A percentile compares a stretch with the other conserved stretches of the same genome.
Evolutionary conservation across 2,888 invertebrate species (phyloP).

Genomic region (Hypomecis atomaria): DNA sequence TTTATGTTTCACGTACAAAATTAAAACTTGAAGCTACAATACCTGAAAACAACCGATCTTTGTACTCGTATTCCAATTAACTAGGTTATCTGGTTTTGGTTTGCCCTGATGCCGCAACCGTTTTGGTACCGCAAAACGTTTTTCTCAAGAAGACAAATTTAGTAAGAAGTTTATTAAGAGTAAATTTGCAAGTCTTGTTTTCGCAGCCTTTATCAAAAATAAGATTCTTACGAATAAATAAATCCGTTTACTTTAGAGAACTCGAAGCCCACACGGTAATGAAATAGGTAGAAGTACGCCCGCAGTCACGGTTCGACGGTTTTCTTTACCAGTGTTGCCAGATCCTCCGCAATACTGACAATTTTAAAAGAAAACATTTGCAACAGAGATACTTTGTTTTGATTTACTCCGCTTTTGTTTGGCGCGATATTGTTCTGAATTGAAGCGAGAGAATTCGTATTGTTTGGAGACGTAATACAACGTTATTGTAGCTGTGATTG

Average conservation of each 20-base stretch:
- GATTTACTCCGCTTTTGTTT: slow-evolving; percentile 36
- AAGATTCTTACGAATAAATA: not conserved
- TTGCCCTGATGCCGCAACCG: too few species aligned
- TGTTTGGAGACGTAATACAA: slow-evolving; percentile 6
- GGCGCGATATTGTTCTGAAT: slow-evolving; percentile 27
- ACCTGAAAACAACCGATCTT: too few species aligned
- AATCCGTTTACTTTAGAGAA: slow-evolving; percentile 4
- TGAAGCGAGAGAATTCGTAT: slow-evolving; percentile 23
- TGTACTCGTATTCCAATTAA: too few species aligned
- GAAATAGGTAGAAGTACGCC: slow-evolving; percentile 14
- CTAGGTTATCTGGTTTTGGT: too few species aligned
- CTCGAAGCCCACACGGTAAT: slow-evolving; percentile 20
- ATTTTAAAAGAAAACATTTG: slow-evolving; percentile 39
- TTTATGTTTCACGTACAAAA: too few species aligned
- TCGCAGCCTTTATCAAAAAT: too few species aligned
- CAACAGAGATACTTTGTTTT: slow-evolving; percentile 35
- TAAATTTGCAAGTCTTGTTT: too few species aligned
- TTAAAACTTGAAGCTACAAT: too few species aligned
- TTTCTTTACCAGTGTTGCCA: slow-evolving; percentile 28
- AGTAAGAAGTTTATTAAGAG: too few species aligned
- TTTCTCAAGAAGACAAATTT: too few species aligned
- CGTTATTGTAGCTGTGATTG: slow-evolving; percentile 5
- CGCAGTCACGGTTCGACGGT: slow-evolving; percentile 25
- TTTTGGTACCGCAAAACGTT: too few species aligned
- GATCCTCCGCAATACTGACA: slow-evolving; percentile 29